Base-by-base conservation (phyloP, 2,797 vertebrate species). In the Fratercula arctica region DNA sequence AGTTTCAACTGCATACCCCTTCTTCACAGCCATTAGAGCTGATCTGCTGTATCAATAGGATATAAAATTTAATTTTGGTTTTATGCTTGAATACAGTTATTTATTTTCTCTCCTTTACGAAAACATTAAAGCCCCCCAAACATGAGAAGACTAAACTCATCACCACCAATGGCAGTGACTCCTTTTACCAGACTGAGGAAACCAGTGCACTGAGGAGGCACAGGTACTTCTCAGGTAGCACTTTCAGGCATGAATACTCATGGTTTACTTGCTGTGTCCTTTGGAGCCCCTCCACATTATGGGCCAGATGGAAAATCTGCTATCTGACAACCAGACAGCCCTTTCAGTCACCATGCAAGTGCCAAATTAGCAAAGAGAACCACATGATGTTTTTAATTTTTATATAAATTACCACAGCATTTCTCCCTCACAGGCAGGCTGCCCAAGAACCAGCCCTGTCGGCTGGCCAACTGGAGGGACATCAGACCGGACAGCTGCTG, bases 321-420 rank as follows among this genome's bases (percentile, higher is more conserved):
- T 25, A 16, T 59, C 28, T 7, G 6, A 14, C n/a, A 21, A 50
- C 5, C 1, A n/a, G 26, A 16, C 13, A 4, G 17, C 5, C 20
- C 41, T 23, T 66, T 33, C 46, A 23, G 15, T 11, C 29, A 29
- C 11, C 21, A 1, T 0, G 5, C 10, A 18, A 53, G 13, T 4
- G n/a, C 28, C 45, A 35, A 9, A 29, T 7, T 0, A 6, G 51
- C 43, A 9, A 15, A 5, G 4, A 21, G 5, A 31, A 17, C 12
- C 41, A 7, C 6, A 0, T 0, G 11, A 17, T 5, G 2, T 10
- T 56, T 33, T 5, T 5, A 26, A 10, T 43, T n/a, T 39, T 35
- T 16, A 28, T 8, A 11, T 3, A 8, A 20, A 11, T 54, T 19
- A 19, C 39, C 24, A 4, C 5, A 3, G 14, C 4, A 2, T 12